These are phyloP conservation scores for Protodeltote pygarga DNA, from an alignment of 2,888 invertebrate species.

Conservation along the genomic window DNA sequence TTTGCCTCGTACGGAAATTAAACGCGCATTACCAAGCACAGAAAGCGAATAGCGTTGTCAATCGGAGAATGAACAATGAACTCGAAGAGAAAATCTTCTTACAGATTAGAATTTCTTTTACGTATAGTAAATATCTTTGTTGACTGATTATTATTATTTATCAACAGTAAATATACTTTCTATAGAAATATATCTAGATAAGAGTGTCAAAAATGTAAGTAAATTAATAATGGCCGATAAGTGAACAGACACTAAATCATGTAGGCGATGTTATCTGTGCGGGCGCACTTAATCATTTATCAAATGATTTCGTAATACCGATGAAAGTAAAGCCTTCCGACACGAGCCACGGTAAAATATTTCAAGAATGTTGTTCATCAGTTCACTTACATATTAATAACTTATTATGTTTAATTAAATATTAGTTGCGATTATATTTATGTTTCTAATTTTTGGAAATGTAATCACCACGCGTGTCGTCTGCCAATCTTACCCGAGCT, in stretches of 20 bases:
- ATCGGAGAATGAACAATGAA: no score
- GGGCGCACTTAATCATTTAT: constrained; percentile 60
- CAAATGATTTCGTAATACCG: constrained; percentile 52
- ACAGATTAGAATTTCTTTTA: neutral
- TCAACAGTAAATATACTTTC: constrained; percentile 25
- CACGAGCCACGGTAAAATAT: neutral
- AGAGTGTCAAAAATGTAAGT: constrained; percentile 44
- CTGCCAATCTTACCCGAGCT: no score
- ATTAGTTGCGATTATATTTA: no score
- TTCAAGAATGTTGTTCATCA: neutral
- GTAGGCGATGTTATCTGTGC: constrained; percentile 58
- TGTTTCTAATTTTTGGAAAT: no score
- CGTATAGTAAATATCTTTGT: neutral
- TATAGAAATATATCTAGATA: constrained; percentile 44
- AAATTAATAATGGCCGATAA: constrained; percentile 42
- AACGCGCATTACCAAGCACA: no score
- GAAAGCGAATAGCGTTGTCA: no score
- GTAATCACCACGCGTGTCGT: no score
- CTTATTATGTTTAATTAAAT: no score
- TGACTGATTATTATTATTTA: constrained; percentile 22
- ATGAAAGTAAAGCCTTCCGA: constrained; percentile 52
- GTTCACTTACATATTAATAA: neutral
- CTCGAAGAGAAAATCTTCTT: no score
- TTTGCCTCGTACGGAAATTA: no score
- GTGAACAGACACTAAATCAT: constrained; percentile 40